These are phyloP conservation scores for Potorous gilbertii DNA, from an alignment of 2,797 vertebrate genomes.

Conservation along the genomic window DNA sequence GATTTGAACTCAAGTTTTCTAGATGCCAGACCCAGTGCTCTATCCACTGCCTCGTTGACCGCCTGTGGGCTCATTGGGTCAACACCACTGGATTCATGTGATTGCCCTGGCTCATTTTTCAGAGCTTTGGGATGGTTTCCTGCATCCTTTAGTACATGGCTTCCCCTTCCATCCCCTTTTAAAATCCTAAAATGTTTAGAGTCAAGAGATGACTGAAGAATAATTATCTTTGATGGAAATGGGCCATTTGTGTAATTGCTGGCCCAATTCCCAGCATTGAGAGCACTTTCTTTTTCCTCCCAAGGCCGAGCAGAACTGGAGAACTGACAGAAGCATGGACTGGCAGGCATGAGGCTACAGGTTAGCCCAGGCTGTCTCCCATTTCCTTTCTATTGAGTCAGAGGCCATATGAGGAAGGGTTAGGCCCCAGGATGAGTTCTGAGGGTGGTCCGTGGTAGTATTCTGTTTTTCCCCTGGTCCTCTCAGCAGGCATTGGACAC, in stretches of 20 bases:
- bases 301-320: constrained; percentile 15
- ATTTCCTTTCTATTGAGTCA: constrained; percentile 24
- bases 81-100: not conserved
- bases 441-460: not conserved
- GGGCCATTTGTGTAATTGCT: constrained; percentile 40
- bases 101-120: not conserved
- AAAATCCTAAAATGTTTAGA: constrained; percentile 57
- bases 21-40: not conserved
- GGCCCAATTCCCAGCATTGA: not conserved
- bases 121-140: constrained; percentile 7
- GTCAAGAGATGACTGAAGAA: constrained; percentile 33
- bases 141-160: constrained; percentile 55
- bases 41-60: not conserved
- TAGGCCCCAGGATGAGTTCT: not conserved
- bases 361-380: not conserved
- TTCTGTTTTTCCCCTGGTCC: constrained; percentile 19
- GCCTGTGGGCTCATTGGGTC: not conserved
- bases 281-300: constrained; percentile 25
- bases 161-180: constrained; percentile 20
- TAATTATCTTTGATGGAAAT: constrained; percentile 50
- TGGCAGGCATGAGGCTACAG: not conserved
- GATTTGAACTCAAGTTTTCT: not conserved
- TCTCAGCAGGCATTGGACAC: not conserved
- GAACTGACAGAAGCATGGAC: not conserved
- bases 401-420: not conserved